These are phyloP conservation scores for Laspeyria flexula DNA, from an alignment of 2,888 invertebrate genomes.

Conservation along the genomic window DNA sequence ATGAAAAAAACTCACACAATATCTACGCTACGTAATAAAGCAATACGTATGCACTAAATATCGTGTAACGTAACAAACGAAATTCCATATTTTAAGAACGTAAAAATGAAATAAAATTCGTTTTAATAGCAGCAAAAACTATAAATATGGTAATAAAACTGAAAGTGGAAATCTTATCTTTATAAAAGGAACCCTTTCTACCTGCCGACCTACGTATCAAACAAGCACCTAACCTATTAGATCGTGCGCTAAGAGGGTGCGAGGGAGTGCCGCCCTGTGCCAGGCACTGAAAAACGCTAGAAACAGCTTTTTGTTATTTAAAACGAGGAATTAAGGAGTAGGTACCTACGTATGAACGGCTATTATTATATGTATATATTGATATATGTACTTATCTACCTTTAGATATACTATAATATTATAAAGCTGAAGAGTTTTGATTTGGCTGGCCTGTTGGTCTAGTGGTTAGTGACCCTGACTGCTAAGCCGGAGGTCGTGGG, in stretches of 20 bases:
- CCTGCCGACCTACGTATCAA: constrained; percentile 38
- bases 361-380: no score
- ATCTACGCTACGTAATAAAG: no score
- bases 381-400: no score
- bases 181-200: constrained; percentile 39
- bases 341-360: constrained; percentile 11
- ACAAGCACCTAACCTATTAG: constrained; percentile 60
- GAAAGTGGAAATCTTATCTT: constrained; percentile 42
- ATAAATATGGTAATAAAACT: constrained; percentile 22
- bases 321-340: constrained; percentile 69
- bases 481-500: no score
- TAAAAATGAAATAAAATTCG: constrained; percentile 1
- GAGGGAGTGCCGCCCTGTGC: constrained; percentile 62
- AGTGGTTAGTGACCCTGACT: no score
- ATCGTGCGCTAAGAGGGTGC: constrained; percentile 55
- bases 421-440: no score
- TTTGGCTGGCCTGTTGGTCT: no score
- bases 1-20: no score
- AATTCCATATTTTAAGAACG: neutral
- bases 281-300: constrained; percentile 69
- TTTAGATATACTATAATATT: no score
- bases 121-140: neutral
- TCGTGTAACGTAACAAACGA: no score
- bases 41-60: no score
- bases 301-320: constrained; percentile 75